Conservation (phyloP, 37 sponge, comb jelly and placozoan genomes). For the Cliona cf. orientalis region DNA sequence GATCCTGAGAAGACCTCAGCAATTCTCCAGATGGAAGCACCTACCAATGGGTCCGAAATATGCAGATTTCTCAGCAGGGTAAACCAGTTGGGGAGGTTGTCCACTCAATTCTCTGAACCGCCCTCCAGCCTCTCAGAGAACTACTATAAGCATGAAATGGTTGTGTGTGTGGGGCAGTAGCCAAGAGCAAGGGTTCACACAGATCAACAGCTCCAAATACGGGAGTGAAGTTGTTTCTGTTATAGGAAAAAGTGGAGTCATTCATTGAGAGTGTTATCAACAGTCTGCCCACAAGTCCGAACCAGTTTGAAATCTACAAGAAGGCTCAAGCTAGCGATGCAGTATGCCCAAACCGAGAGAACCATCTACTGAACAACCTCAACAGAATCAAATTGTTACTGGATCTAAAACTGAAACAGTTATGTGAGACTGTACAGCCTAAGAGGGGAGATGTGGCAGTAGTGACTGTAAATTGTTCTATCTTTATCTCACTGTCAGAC, state of each 20-base stretch:
- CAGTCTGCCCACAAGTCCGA: slow-evolving; percentile 18
- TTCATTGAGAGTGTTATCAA: background rate
- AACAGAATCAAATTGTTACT: too few species aligned
- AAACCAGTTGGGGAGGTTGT: slow-evolving; percentile 46
- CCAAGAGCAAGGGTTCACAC: slow-evolving; percentile 40
- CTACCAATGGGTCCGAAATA: slow-evolving; percentile 34
- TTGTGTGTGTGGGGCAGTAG: slow-evolving; percentile 28
- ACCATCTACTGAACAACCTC: too few species aligned
- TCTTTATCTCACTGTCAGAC: too few species aligned
- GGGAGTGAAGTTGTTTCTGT: background rate
- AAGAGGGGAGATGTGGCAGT: too few species aligned
- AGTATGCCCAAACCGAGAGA: too few species aligned
- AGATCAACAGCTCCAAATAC: slow-evolving; percentile 5
- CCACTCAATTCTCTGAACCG: slow-evolving; percentile 19
- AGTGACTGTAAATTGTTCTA: too few species aligned
- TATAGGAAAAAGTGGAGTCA: background rate
- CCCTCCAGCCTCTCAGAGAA: slow-evolving; percentile 32
- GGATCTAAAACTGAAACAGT: too few species aligned
- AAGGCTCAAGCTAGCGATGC: slow-evolving; percentile 28
- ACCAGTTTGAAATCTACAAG: slow-evolving; percentile 7
- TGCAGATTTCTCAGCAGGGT: slow-evolving; percentile 45
- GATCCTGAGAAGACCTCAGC: slow-evolving; percentile 44
- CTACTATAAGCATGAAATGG: slow-evolving; percentile 18
- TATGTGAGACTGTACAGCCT: too few species aligned
- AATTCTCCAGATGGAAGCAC: slow-evolving; percentile 7